These are phyloP conservation scores for Platichthys stellatus DNA, from an alignment of 2,113 vertebrate genomes.

Conservation along the genomic window DNA sequence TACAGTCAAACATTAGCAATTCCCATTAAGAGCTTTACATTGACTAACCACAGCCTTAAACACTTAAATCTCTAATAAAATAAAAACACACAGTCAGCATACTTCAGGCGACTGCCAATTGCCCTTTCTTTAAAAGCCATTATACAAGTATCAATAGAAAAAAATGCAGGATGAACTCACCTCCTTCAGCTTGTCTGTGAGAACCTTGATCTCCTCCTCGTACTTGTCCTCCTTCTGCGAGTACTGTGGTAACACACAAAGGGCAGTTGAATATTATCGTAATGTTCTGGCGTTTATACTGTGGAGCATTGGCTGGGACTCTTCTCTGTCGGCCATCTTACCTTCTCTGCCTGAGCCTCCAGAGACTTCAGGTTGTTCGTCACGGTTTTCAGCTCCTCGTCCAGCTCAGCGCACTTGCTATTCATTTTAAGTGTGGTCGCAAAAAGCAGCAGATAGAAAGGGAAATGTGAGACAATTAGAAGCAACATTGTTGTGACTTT, in stretches of 20 bases:
- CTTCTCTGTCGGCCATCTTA: constrained; percentile 61
- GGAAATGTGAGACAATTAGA: background rate
- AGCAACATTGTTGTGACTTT: background rate
- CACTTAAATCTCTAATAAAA: background rate
- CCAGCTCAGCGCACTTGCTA: constrained; percentile 99
- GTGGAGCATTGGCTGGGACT: background rate
- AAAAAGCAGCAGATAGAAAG: background rate
- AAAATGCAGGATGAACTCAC: constrained; percentile 76
- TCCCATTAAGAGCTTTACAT: constrained; percentile 15
- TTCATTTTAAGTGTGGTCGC: constrained; percentile 68
- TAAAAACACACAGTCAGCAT: background rate
- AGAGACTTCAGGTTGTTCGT: constrained; percentile 99
- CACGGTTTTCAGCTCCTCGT: constrained; percentile 99
- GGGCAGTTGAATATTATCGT: background rate
- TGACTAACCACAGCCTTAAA: constrained; percentile 1
- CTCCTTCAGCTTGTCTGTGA: constrained; percentile 99
- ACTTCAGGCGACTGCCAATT: no score
- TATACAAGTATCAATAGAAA: no score
- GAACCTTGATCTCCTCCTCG: constrained; percentile 98
- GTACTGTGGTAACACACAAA: constrained; percentile 87
- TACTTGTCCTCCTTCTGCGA: constrained; percentile 99
- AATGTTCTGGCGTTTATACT: background rate
- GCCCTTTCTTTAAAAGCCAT: no score
- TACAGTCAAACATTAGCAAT: constrained; percentile 23
- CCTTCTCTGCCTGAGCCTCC: constrained; percentile 99